phyloP scores from a whole-genome alignment of 2,113 vertebrate species.

The Plectropomus leopardus region DNA sequence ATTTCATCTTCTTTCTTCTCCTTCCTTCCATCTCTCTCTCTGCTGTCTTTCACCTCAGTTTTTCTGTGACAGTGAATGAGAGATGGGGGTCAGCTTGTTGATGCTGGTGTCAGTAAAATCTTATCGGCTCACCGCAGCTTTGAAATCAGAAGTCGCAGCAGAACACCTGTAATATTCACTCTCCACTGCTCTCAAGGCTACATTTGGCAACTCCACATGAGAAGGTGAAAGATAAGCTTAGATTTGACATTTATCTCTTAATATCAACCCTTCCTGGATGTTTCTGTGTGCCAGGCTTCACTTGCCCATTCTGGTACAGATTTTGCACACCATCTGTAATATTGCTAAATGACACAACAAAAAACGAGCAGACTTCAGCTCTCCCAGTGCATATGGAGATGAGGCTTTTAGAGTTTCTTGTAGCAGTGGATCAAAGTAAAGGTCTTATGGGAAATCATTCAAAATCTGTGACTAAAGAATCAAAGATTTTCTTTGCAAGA shows the following conservation, averaged over 20 bases:
- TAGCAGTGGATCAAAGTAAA: conserved; percentile 31
- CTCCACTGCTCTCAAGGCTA: conserved; percentile 1
- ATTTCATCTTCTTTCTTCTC: conserved; percentile 37
- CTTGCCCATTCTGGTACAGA: neutral
- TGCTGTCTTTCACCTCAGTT: conserved; percentile 29
- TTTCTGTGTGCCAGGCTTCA: neutral
- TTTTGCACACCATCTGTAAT: neutral
- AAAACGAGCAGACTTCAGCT: neutral
- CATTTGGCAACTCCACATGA: conserved; percentile 16
- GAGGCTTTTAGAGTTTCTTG: conserved; percentile 8
- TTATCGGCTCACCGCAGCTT: conserved; percentile 64
- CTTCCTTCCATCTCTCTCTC: conserved; percentile 25
- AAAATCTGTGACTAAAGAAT: conserved; percentile 8
- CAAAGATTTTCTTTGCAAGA: neutral
- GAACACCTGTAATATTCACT: conserved; percentile 43
- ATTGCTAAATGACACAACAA: neutral
- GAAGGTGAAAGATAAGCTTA: conserved; percentile 10
- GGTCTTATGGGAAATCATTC: conserved; percentile 26
- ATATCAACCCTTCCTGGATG: neutral
- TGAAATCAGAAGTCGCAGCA: conserved; percentile 23
- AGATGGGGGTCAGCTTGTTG: conserved; percentile 64
- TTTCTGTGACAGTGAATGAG: conserved; percentile 55
- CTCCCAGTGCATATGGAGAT: neutral
- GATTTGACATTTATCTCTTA: conserved; percentile 2
- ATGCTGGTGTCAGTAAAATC: conserved; percentile 65